phyloP scores from a whole-genome alignment of 2,113 vertebrate genomes.

The Gymnogyps californianus region DNA sequence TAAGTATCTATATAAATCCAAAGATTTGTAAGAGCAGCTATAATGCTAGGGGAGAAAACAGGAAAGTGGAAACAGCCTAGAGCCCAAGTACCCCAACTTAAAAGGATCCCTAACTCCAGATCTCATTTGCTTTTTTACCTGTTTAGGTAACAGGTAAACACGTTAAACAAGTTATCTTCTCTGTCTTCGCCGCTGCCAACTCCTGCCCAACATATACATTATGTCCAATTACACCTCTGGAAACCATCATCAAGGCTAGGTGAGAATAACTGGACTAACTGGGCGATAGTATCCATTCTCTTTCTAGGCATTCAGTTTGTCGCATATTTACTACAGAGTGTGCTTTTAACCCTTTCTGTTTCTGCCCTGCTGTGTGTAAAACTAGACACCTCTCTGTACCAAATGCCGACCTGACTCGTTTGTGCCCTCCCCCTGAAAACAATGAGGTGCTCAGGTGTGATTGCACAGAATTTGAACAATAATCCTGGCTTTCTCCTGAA shows the following conservation, averaged over 20 bases:
- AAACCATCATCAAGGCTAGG: neutral
- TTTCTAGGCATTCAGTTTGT: neutral
- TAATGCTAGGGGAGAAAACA: neutral
- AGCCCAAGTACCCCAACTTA: neutral
- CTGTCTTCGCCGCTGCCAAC: rapidly evolving
- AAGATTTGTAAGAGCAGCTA: neutral
- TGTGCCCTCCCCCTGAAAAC: neutral
- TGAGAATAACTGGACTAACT: neutral
- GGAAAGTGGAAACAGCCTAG: neutral
- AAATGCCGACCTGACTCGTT: neutral
- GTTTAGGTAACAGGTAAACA: neutral
- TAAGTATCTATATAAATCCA: neutral
- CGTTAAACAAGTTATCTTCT: neutral
- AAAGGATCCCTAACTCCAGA: neutral
- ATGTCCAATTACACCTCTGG: neutral
- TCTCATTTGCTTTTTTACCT: neutral
- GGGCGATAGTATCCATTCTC: neutral
- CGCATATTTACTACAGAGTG: neutral
- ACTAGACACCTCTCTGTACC: neutral
- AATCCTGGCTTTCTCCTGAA: conserved; percentile 41
- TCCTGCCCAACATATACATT: neutral
- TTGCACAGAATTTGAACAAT: conserved; percentile 30
- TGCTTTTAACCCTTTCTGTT: neutral
- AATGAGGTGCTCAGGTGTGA: conserved; percentile 27
- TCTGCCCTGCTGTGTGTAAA: neutral